These are phyloP conservation scores for Littorina saxatilis DNA, from an alignment of 1,140 invertebrate genomes.

Conservation along the genomic window DNA sequence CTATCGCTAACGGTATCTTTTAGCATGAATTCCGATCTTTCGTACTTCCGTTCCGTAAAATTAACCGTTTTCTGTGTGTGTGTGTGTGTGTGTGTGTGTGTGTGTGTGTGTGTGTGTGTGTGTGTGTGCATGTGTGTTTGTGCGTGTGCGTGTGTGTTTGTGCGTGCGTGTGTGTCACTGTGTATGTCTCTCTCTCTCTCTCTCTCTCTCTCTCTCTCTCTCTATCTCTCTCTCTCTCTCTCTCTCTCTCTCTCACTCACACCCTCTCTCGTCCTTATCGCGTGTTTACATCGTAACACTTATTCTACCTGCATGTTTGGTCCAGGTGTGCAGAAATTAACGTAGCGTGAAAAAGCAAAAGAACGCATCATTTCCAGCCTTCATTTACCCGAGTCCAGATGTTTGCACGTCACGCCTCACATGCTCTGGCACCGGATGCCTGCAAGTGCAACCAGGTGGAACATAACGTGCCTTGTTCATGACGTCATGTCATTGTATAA, in stretches of 20 bases:
- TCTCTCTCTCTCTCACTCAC: too few relatives aligned
- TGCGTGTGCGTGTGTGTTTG: too few relatives aligned
- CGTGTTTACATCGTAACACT: neutral
- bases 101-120: constrained; percentile 2
- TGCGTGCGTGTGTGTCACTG: too few relatives aligned
- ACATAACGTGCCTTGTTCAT: too few relatives aligned
- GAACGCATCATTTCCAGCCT: neutral
- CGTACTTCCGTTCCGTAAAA: neutral
- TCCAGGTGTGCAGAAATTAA: neutral
- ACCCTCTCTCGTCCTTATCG: neutral
- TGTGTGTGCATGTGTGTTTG: too few relatives aligned
- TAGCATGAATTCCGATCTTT: too few relatives aligned
- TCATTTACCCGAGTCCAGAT: neutral
- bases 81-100: too few relatives aligned
- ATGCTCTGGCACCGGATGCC: too few relatives aligned
- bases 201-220: neutral
- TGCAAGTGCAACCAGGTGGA: too few relatives aligned
- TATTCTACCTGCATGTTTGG: neutral
- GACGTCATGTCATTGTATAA: too few relatives aligned
- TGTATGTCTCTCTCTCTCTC: constrained; percentile 8
- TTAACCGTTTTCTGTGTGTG: too few relatives aligned
- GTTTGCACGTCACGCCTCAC: neutral
- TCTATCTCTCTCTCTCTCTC: neutral
- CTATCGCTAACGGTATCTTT: too few relatives aligned
- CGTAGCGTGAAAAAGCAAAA: neutral